Percentiles rank a stretch among this genome's conserved stretches.
Evolutionary conservation across 1,140 invertebrate species (phyloP).

Genomic region (Hyles vespertilio): DNA sequence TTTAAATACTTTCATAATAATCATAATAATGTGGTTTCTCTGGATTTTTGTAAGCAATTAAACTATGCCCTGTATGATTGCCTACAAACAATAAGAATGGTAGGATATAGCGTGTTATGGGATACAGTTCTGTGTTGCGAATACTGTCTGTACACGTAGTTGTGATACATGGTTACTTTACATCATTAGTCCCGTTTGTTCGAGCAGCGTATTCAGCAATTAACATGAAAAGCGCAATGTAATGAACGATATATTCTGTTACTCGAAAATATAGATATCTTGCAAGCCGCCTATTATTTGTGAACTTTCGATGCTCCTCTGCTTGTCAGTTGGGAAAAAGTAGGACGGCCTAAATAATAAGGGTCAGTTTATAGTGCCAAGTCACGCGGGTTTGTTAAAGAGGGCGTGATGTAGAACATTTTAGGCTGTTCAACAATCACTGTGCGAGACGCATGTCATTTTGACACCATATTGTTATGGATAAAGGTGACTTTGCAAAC

Average conservation of each 20-base stretch:
- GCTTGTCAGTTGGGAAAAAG: slow-evolving; percentile 11
- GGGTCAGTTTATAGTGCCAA: slow-evolving; percentile 21
- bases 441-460: background rate
- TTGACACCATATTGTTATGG: slow-evolving; percentile 2
- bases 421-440: background rate
- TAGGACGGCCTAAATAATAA: slow-evolving; percentile 26
- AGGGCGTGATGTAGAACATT: slow-evolving; percentile 7
- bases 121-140: too few relatives aligned
- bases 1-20: too few relatives aligned
- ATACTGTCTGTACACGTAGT: too few relatives aligned
- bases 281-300: slow-evolving; percentile 6
- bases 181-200: too few relatives aligned
- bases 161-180: too few relatives aligned
- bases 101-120: too few relatives aligned
- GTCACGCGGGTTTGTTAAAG: slow-evolving; percentile 19
- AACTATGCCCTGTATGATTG: too few relatives aligned
- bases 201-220: background rate
- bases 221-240: slow-evolving; percentile 1
- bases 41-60: too few relatives aligned
- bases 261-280: background rate
- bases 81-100: too few relatives aligned
- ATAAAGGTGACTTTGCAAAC: slow-evolving; percentile 8
- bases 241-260: slow-evolving; percentile 2
- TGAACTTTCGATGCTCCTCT: slow-evolving; percentile 5
- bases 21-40: too few relatives aligned